A percentile compares a stretch with the other conserved stretches of the same genome.
These are phyloP conservation scores for Lycopodina hypogea DNA, from an alignment of 37 sponge, comb jelly and placozoan species.

Conservation along the genomic window DNA sequence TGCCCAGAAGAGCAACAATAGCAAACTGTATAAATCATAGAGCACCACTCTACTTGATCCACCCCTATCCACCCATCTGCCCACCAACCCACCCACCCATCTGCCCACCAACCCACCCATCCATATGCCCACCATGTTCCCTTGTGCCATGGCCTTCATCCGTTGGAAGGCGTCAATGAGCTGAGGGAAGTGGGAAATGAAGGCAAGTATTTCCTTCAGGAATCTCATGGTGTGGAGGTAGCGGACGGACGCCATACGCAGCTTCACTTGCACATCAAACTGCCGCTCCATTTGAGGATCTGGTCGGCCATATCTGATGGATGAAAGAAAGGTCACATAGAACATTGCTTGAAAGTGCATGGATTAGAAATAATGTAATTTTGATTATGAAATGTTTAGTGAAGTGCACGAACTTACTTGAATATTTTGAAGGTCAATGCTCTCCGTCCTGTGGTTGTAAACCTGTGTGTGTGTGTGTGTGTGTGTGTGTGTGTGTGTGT, in stretches of 20 bases:
- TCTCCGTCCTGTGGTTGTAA: constrained; percentile 82
- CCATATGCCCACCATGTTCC: constrained; percentile 78
- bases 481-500: no score
- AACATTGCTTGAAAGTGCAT: background rate
- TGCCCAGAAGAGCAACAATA: no score
- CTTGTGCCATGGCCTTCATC: constrained; percentile 84
- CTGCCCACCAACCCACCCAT: no score
- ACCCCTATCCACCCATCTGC: no score
- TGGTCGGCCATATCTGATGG: constrained; percentile 73
- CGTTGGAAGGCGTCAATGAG: constrained; percentile 91
- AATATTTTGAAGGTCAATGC: constrained; percentile 79
- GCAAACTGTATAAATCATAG: no score
- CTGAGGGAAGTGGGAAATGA: constrained; percentile 91
- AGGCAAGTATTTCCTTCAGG: constrained; percentile 90
- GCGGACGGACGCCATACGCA: constrained; percentile 77
- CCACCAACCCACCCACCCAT: no score
- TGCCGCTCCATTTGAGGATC: constrained; percentile 70
- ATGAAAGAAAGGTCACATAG: background rate
- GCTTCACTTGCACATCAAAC: constrained; percentile 76
- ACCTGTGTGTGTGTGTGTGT: constrained; percentile 23
- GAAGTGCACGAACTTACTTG: constrained; percentile 62
- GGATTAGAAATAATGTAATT: no score
- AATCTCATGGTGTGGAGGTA: constrained; percentile 99
- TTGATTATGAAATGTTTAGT: background rate
- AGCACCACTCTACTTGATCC: no score